phyloP scores from a whole-genome alignment of 2,113 vertebrate species.

The Tragelaphus scriptus region DNA sequence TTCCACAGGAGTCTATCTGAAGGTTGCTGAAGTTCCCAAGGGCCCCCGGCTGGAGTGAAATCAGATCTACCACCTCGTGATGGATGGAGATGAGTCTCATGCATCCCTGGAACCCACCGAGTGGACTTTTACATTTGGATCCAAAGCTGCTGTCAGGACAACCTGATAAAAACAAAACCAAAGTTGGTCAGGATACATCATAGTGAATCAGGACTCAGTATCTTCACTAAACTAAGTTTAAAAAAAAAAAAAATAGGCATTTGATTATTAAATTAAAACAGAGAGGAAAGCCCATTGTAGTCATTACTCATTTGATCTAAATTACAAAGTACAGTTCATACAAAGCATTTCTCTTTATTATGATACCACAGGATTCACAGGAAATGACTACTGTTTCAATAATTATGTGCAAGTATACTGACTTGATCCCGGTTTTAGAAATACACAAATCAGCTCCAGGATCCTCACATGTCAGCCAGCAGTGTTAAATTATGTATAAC shows the following conservation, averaged over 20 bases:
- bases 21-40: conserved; percentile 93
- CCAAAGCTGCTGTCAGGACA: conserved; percentile 81
- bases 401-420: background rate
- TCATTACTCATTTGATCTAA: conserved; percentile 24
- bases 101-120: conserved; percentile 91
- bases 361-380: background rate
- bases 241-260: background rate
- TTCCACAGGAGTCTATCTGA: conserved; percentile 94
- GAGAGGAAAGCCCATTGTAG: background rate
- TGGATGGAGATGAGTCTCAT: conserved; percentile 87
- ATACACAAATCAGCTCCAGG: background rate
- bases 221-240: background rate
- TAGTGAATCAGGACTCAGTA: background rate
- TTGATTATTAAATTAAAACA: background rate
- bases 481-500: background rate
- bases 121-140: conserved; percentile 83
- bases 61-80: conserved; percentile 85
- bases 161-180: conserved; percentile 80
- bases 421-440: conserved; percentile 15
- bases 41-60: conserved; percentile 87
- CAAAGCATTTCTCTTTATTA: background rate
- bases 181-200: background rate
- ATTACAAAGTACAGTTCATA: conserved; percentile 12
- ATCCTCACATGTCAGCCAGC: background rate
- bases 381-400: background rate